Evolutionary conservation across 92 coral and sea anemone species (phyloP), one percentile per base, ranked within the genome.

Genomic region (Palythoa grandis): DNA sequence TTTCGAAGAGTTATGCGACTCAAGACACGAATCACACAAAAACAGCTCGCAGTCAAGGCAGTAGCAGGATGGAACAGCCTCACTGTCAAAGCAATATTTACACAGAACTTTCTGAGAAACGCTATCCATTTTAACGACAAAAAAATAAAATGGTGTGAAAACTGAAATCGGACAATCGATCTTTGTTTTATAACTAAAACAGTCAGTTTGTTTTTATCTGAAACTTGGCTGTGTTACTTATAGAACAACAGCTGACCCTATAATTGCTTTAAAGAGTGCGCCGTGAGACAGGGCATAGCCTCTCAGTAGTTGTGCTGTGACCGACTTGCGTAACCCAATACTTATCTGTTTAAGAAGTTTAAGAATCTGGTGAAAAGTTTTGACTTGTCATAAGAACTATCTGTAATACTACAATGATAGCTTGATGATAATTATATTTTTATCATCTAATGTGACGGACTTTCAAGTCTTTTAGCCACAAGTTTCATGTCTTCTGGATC

Each of bases 31-130:
- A 5, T 63, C 85, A 48, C 85, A 80, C 40, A 80, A 47, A 80
- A 80, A 80, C 40, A 80, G 14, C 40, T 80, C 85, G 57, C 85
- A 80, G 39, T 80, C 85, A 1, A 80, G 56, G 75, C 85, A 80
- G 54, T 80, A 80, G 74, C 72, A 66, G 14, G 60, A 80, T 0
- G 85, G 74, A 0, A 66, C 50, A 0, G 74, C 38, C 16, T 10
- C 1, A 13, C 22, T 80, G n/a, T 80, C 74, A 37, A 80, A 67
- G 47, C 85, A 80, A 40, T 80, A 67, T 15, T 80, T 80, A 22
- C 85, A 80, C 15, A 65, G 85, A 22, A 74, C 85, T 40, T 80
- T 80, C 37, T 29, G 74, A 47, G 85, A 66, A 5, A n/a, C 3
- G 25, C 14, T 13, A 3, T 80, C 75, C 85, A 78, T 78, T 40